Base-by-base conservation (phyloP, 1,140 invertebrate genomes). In the Stratiolaelaps scimitus region DNA sequence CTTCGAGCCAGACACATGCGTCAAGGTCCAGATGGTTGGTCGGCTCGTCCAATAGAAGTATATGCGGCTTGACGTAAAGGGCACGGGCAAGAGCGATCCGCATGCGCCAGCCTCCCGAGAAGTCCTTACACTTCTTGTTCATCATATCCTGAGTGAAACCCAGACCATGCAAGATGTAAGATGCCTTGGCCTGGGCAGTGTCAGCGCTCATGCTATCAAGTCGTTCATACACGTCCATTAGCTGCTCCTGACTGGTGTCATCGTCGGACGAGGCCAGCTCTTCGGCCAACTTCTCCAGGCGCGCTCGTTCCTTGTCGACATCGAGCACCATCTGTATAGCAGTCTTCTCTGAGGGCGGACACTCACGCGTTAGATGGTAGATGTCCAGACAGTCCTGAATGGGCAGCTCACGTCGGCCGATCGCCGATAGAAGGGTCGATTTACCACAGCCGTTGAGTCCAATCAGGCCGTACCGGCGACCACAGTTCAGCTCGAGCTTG, bases 1-100 rank as follows among this genome's bases (percentile, higher is more conserved):
- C 89, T 78, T 98, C 94, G 28, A 98, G 81, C 95, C 95, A 98
- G n/a, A 98, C 94, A 79, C 94, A 98, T 48, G 94, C 93, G 74
- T 82, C 94, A 84, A 85, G 75, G 78, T 85, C 83, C 44, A 85
- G 73, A 75, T 85, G 83, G 72, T 85, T 84, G 6, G 83, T 84
- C 0, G 83, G 83, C 71, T 85, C 83, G 71, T 82, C 80, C 28
- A 81, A 71, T 2, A 80, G 70, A 7, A 81, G 69, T 7, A 81
- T 66, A 67, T 80, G 77, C 15, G 79, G 79, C 65, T 78, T 77
- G 23, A 81, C 72, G 69, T 77, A 81, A 10, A 80, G 71, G 34
- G 80, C 77, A 47, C 78, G 72, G n/a, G 96, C 96, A 29, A 99
- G 78, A n/a, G 94, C 90, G 72, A 99, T 98, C 72, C 96, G 81